Evolutionary conservation across 2,888 invertebrate genomes (phyloP).

Genomic region (Chrysotoxum bicinctum): DNA sequence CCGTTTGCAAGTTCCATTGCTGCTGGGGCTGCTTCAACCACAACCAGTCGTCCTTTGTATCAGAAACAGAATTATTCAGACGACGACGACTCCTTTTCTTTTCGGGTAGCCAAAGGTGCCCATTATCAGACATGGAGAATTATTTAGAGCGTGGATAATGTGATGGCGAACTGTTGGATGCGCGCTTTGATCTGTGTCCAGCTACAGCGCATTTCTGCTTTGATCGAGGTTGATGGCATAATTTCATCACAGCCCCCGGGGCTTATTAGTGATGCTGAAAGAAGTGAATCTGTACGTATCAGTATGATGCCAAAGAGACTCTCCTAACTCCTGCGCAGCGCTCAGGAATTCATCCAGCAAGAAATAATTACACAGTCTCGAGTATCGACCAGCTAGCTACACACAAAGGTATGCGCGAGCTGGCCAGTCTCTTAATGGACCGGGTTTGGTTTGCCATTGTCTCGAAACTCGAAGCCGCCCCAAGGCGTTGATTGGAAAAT

Average conservation of each 20-base stretch:
- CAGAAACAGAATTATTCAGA: background rate
- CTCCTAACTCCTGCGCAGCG: constrained; percentile 30
- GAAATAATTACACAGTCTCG: constrained; percentile 67
- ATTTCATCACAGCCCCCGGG: constrained; percentile 80
- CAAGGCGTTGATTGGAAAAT: constrained; percentile 81
- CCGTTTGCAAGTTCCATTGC: constrained; percentile 11
- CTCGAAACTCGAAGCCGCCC: constrained; percentile 75
- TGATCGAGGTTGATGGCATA: constrained; percentile 82
- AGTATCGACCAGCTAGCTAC: constrained; percentile 33
- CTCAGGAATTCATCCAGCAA: constrained; percentile 55
- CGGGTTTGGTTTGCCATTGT: constrained; percentile 59
- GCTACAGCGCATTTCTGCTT: constrained; percentile 73
- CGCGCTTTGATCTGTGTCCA: constrained; percentile 70
- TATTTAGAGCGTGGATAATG: constrained; percentile 72
- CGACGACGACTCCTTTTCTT: constrained; percentile 45
- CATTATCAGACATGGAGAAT: constrained; percentile 72
- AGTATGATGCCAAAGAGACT: background rate
- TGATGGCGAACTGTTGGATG: constrained; percentile 68
- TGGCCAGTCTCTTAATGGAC: constrained; percentile 45
- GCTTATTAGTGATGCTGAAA: constrained; percentile 76
- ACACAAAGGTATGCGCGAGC: background rate
- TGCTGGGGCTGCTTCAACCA: background rate
- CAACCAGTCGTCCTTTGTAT: constrained; percentile 25
- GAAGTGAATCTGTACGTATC: constrained; percentile 33
- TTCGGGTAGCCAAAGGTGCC: constrained; percentile 72